Evolutionary conservation across 2,797 vertebrate genomes (phyloP).

Genomic region (Microctenopoma lineatum): DNA sequence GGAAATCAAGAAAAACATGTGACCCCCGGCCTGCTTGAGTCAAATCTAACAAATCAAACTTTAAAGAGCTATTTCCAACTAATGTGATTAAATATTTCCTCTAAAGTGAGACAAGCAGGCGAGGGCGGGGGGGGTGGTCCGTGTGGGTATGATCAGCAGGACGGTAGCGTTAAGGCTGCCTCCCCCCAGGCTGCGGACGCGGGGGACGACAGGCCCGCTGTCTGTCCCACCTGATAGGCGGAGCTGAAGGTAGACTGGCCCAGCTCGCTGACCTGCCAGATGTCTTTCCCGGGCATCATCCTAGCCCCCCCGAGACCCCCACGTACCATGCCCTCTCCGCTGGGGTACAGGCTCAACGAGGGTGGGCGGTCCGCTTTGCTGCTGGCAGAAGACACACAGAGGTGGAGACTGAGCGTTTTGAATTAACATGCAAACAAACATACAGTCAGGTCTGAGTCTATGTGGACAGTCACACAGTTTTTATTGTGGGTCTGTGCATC

Average conservation of each 20-base stretch:
- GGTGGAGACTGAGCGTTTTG: constrained; percentile 2
- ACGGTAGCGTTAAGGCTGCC: constrained; percentile 51
- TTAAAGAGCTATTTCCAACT: constrained; percentile 12
- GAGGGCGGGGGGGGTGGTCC: constrained; percentile 45
- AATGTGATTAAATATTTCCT: constrained; percentile 17
- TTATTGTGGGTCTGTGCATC: no score
- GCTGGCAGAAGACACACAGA: constrained; percentile 61
- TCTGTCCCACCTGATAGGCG: constrained; percentile 95
- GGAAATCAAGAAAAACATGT: background rate
- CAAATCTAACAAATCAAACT: constrained; percentile 25
- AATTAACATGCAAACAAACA: background rate
- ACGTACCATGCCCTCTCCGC: constrained; percentile 97
- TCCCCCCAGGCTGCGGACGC: constrained; percentile 48
- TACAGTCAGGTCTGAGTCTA: no score
- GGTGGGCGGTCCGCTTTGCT: constrained; percentile 97
- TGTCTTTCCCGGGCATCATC: constrained; percentile 91
- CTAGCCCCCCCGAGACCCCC: constrained; percentile 93
- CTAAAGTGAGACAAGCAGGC: constrained; percentile 73
- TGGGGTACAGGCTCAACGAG: constrained; percentile 94
- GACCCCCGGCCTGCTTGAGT: constrained; percentile 73
- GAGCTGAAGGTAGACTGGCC: constrained; percentile 92
- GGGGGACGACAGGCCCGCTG: constrained; percentile 54
- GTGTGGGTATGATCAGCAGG: constrained; percentile 58
- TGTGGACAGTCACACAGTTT: no score
- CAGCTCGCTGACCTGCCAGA: constrained; percentile 95